Evolutionary conservation across 2,888 invertebrate genomes (phyloP), one percentile per base, ranked within the genome.

Genomic region (Onthophagus sagittarius): DNA sequence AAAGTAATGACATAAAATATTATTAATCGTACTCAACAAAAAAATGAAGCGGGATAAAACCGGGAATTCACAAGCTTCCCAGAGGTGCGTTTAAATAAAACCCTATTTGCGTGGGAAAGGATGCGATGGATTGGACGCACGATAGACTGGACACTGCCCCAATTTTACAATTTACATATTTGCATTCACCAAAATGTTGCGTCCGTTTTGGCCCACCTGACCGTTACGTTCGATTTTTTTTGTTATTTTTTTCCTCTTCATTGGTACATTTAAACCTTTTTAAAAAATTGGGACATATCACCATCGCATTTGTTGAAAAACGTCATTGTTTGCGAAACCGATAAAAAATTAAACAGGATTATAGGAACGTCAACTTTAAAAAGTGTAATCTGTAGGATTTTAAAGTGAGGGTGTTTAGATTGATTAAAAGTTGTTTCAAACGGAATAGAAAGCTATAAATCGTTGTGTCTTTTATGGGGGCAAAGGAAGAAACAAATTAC

Each of bases 1-100:
- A 39, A n/a, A n/a, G n/a, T n/a, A n/a, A 71, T 62, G 39, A 69
- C 70, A 71, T 53, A 70, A 62, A 33, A 72, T 62, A 23, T 23
- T 11, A 71, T 31, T 15, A 70, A 33, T 33, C 5, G 5, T 6
- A 3, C 53, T 70, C 5, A 33, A 3, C n/a, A 15, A 70, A 70
- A 15, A 5, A 70, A 70, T 23, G 23, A 23, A 23, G 1, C 3
- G 23, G 3, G 23, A 23, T 23, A 23, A 23, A 23, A 23, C 3
- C 23, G 3, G 23, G 3, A 3, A 62, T 15, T 64, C 71, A 33
- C 53, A 67, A 23, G n/a, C 31, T 31, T 65, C 64, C 70, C 7
- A 23, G 23, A 23, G 70, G 62, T 3, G 9, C 1, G 5, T 63
- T 53, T 53, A 53, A 53, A 53, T 53, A 53, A 11, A 53, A 53